Base-by-base conservation (phyloP, 2,797 vertebrate species). In the Harpagifer antarcticus region DNA sequence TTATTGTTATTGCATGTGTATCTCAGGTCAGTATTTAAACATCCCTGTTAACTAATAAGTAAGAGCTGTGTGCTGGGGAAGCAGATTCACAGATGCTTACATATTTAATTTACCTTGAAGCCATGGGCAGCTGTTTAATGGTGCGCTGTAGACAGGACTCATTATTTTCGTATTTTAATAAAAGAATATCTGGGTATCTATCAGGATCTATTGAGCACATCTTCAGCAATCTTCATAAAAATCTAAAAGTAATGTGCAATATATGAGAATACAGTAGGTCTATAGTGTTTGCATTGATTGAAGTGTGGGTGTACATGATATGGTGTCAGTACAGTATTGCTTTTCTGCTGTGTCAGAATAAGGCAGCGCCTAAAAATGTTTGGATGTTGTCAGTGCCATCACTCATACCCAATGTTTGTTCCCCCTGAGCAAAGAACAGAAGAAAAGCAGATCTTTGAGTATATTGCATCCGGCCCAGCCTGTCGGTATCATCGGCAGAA, bases 401-500 rank as follows among this genome's bases (percentile, higher is more conserved):
- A 20, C 49, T 16, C 37, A 33, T 16, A 62, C n/a, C 33, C 19
- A n/a, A 0, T 13, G 37, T 76, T 68, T n/a, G 13, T 67, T 56
- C 20, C 43, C 66, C 19, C 23, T 59, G 44, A 40, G 42, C 70
- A 45, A 61, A 72, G 13, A 75, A 52, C 42, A 47, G 8, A 11
- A 50, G 31, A 48, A 60, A 56, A 20, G 55, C 48, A 37, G 43
- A 70, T 56, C 31, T 56, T 55, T 27, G 58, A 75, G 67, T 61
- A 56, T 53, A 74, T 53, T 63, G 74, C 50, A 27, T 84, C 54
- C 54, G 68, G 48, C 76, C 68, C 58, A 12, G 72, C 43, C 84
- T 81, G 78, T 85, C 83, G 0, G 23, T 27, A 27, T 27, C 23
- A 27, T 27, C 23, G 65, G 80, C 74, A 69, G 64, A 72, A 59